A percentile compares a stretch with the other conserved stretches of the same genome.
Conservation (phyloP, 2,797 vertebrate genomes). For the Apogon talboti region DNA sequence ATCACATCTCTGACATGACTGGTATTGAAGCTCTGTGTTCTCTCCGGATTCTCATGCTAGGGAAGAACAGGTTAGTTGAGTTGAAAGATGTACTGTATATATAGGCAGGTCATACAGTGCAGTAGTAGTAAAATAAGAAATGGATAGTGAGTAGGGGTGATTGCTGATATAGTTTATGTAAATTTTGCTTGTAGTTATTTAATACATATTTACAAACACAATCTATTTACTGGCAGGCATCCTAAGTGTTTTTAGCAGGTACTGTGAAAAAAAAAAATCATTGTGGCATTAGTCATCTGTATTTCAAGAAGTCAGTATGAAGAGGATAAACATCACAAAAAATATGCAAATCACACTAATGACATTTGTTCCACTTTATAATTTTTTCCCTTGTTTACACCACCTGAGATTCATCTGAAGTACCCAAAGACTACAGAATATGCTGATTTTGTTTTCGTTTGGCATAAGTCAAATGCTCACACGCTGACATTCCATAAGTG, state of each 20-base stretch:
- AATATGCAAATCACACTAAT: constrained; percentile 33
- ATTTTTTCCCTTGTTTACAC: constrained; percentile 14
- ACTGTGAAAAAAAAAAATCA: constrained; percentile 15
- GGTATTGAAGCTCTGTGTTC: constrained; percentile 88
- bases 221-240: constrained; percentile 9
- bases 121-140: not conserved
- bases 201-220: not conserved
- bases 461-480: no score
- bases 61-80: constrained; percentile 91
- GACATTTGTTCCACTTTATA: constrained; percentile 19
- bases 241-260: constrained; percentile 28
- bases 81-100: no score
- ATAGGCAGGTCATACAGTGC: not conserved
- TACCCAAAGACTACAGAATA: constrained; percentile 26
- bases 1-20: constrained; percentile 91
- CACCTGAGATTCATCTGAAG: not conserved
- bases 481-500: no score
- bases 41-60: constrained; percentile 91
- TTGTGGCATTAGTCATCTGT: constrained; percentile 21
- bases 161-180: not conserved
- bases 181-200: not conserved
- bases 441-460: constrained; percentile 16
- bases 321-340: constrained; percentile 46
- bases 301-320: constrained; percentile 19
- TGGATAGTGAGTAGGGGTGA: not conserved